These are phyloP conservation scores for Cynocephalus volans DNA, from an alignment of 2,113 vertebrate species.

Conservation along the genomic window DNA sequence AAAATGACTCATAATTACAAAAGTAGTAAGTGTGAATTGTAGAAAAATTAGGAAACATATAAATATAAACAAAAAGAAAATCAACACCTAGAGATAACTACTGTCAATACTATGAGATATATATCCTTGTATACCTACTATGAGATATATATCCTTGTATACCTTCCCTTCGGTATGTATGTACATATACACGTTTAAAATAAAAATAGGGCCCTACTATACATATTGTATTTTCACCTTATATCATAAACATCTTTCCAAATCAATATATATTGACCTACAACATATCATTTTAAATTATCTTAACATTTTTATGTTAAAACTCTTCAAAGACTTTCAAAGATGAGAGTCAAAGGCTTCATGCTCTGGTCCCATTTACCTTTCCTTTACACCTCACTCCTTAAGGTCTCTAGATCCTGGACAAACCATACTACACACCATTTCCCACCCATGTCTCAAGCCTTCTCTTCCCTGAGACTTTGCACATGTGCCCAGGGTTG, in stretches of 20 bases:
- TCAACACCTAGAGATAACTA: not conserved
- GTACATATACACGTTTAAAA: not conserved
- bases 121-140: too few species aligned
- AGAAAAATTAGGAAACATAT: not conserved
- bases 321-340: not conserved
- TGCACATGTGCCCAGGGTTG: not conserved
- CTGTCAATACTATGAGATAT: not conserved
- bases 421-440: not conserved
- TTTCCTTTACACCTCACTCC: not conserved
- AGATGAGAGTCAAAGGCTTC: not conserved
- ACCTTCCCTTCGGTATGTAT: not conserved
- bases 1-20: not conserved
- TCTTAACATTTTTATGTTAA: conserved; percentile 7
- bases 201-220: not conserved
- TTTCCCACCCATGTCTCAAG: not conserved
- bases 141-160: not conserved
- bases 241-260: conserved; percentile 42
- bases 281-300: not conserved
- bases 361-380: not conserved
- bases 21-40: not conserved
- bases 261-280: not conserved
- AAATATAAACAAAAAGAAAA: not conserved
- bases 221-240: not conserved
- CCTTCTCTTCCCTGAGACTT: not conserved
- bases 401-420: not conserved